Base-by-base conservation (phyloP, 2,113 vertebrate species). In the Cheirogaleus medius region DNA sequence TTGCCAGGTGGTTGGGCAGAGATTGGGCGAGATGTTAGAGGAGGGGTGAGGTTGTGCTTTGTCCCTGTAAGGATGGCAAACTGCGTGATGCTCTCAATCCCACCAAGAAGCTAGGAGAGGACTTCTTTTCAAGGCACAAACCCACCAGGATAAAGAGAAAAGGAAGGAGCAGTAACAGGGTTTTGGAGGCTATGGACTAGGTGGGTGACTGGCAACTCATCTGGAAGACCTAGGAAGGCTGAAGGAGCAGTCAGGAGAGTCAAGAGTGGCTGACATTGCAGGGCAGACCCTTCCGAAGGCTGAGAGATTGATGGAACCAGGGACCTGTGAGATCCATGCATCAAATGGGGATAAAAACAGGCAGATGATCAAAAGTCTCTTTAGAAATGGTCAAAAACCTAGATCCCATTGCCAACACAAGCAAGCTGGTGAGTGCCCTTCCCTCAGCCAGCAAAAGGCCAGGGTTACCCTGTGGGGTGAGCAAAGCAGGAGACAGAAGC, bases 181-280 rank as follows among this genome's bases (percentile, higher is more conserved):
- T 42, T 82, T 37, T 8, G 18, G 64, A 77, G 49, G 44, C 90
- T 1, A 18, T 37, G 21, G 18, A 56, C 6, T 27, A 80, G 49
- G 32, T 0, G 8, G 14, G 23, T 2, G 4, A 7, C 2, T n/a
- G 44, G 77, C 8, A 13, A 27, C 12, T 3, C 56, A 25, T 2
- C 0, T 0, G 11, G 39, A 54, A 90, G n/a, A 3, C 4, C 4
- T 9, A 17, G 21, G 39, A n/a, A 6, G 10, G 34, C 9, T 0
- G 29, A 47, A 14, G 39, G 29, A 6, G 34, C 18, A 8, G 15
- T 0, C 14, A 2, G 8, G 20, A 39, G 39, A 21, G 34, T 2
- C 2, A 10, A 60, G 21, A 44, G 8, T 52, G 3, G 68, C 15
- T 8, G 12, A 47, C 0, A 0, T 0, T 2, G 5, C 4, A n/a